These are phyloP conservation scores for Brotula barbata DNA, from an alignment of 2,797 vertebrate species.

Conservation along the genomic window DNA sequence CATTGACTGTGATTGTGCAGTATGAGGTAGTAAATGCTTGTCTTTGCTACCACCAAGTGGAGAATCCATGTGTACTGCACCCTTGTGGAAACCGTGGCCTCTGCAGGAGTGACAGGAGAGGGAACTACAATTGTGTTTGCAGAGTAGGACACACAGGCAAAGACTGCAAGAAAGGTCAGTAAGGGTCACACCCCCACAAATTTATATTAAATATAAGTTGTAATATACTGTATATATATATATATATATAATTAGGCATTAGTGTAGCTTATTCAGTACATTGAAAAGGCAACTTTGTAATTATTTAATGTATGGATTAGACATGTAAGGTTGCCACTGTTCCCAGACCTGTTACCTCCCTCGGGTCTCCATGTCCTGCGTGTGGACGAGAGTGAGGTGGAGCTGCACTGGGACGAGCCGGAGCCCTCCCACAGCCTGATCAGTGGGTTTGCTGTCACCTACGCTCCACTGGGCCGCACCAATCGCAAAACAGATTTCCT, in stretches of 20 bases:
- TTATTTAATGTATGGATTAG: slow-evolving; percentile 36
- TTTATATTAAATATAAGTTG: too few relatives aligned
- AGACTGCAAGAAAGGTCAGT: slow-evolving; percentile 92
- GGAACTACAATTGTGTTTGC: slow-evolving; percentile 93
- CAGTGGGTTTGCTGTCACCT: slow-evolving; percentile 92
- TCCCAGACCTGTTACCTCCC: slow-evolving; percentile 92
- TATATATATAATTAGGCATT: neutral
- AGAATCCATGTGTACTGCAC: slow-evolving; percentile 91
- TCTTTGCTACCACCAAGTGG: slow-evolving; percentile 82
- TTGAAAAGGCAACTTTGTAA: slow-evolving; percentile 27
- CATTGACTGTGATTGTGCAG: slow-evolving; percentile 5
- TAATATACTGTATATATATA: too few relatives aligned
- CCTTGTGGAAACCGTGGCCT: slow-evolving; percentile 92
- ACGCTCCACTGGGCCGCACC: slow-evolving; percentile 84
- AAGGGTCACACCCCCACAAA: neutral
- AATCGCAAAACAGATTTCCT: slow-evolving; percentile 90
- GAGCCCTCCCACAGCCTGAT: slow-evolving; percentile 83
- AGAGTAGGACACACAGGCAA: slow-evolving; percentile 93
- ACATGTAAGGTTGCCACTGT: slow-evolving; percentile 63
- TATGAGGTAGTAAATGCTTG: slow-evolving; percentile 24
- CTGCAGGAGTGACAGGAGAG: slow-evolving; percentile 85
- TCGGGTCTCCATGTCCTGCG: slow-evolving; percentile 90
- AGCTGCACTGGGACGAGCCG: slow-evolving; percentile 91
- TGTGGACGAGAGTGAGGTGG: slow-evolving; percentile 92
- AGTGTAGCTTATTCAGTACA: neutral